phyloP scores from a whole-genome alignment of 2,888 invertebrate genomes.

The Kuschelorhynchus macadamiae region DNA sequence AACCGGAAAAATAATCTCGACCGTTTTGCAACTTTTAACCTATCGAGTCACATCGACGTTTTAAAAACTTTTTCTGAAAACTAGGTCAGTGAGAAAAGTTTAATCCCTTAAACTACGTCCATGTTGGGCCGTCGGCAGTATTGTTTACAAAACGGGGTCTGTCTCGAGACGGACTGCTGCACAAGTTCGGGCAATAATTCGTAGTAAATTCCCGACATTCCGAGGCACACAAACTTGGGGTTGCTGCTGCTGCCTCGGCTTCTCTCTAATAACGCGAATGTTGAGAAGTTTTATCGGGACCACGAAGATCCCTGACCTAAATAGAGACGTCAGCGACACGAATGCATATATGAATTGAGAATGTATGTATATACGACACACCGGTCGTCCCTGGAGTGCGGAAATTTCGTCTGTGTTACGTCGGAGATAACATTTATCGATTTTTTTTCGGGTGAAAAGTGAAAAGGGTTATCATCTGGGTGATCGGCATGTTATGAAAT shows the following conservation, averaged over 20 bases:
- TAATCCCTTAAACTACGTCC: slow-evolving; percentile 27
- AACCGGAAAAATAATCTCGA: slow-evolving; percentile 1
- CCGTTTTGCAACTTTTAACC: neutral
- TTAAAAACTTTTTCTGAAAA: slow-evolving; percentile 15
- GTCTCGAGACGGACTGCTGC: slow-evolving; percentile 24
- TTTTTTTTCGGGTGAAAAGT: slow-evolving; percentile 29
- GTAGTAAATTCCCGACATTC: slow-evolving; percentile 45
- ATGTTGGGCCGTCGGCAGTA: slow-evolving; percentile 22
- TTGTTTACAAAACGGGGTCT: slow-evolving; percentile 31
- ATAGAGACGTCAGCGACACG: slow-evolving; percentile 53
- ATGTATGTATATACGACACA: slow-evolving; percentile 37
- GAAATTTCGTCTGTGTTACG: slow-evolving; percentile 34
- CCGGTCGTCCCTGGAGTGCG: slow-evolving; percentile 21
- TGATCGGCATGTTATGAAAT: slow-evolving; percentile 1
- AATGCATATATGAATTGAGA: slow-evolving; percentile 46
- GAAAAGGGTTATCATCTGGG: slow-evolving; percentile 15
- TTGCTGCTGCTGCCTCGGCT: too few relatives aligned
- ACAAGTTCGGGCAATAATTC: slow-evolving; percentile 34
- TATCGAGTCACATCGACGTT: slow-evolving; percentile 7
- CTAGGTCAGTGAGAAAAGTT: slow-evolving; percentile 27
- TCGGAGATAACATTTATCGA: slow-evolving; percentile 32
- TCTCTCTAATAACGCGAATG: slow-evolving; percentile 35
- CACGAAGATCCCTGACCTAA: slow-evolving; percentile 58
- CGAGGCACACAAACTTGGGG: slow-evolving; percentile 35
- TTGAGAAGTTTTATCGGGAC: slow-evolving; percentile 55